A percentile compares a stretch with the other conserved stretches of the same genome.
Conservation (phyloP, 2,797 vertebrate species). For the Acipenser ruthenus region DNA sequence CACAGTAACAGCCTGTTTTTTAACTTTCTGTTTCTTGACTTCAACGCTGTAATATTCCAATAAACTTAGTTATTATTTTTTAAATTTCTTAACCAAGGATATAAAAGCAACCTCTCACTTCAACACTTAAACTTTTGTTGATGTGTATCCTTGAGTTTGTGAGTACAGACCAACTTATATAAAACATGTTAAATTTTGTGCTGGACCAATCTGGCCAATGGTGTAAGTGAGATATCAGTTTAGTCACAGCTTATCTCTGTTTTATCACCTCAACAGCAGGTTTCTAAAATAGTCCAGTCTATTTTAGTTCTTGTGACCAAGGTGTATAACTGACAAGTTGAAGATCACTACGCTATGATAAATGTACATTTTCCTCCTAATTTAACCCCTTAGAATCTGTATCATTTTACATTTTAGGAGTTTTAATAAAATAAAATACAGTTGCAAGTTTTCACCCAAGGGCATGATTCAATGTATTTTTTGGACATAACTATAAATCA, state of each 20-base stretch:
- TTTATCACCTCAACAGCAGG: slow-evolving; percentile 48
- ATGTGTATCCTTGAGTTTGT: slow-evolving; percentile 1
- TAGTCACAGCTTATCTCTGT: slow-evolving; percentile 48
- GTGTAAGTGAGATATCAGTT: slow-evolving; percentile 37
- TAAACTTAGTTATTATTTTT: neutral
- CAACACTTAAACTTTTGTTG: neutral
- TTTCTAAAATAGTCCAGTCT: slow-evolving; percentile 47
- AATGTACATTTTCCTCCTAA: no score
- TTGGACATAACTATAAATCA: no score
- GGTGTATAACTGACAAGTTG: slow-evolving; percentile 42
- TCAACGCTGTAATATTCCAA: no score
- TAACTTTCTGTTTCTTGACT: no score
- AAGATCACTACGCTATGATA: neutral
- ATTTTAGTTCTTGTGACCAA: slow-evolving; percentile 45
- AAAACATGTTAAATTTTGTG: neutral
- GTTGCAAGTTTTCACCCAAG: no score
- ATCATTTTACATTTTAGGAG: no score
- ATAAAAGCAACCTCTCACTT: neutral
- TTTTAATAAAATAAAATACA: no score
- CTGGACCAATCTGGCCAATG: slow-evolving; percentile 36
- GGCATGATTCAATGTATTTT: no score
- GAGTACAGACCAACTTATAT: neutral
- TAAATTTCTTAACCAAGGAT: neutral
- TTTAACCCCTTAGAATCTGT: no score
- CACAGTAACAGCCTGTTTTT: no score